These are phyloP conservation scores for Ceratina calcarata DNA, from an alignment of 1,140 invertebrate species.

Conservation along the genomic window DNA sequence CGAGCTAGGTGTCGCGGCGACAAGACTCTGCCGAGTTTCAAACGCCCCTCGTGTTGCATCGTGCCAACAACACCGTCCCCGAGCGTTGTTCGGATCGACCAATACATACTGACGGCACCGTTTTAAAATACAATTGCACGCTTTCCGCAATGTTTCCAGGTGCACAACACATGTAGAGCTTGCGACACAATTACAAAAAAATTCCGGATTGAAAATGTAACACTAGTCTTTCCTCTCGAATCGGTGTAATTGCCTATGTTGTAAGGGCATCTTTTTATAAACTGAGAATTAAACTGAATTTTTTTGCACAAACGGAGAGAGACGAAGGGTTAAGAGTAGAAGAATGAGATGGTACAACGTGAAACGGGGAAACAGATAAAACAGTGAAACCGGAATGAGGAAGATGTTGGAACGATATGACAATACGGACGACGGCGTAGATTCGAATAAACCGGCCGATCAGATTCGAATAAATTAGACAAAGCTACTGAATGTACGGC, in stretches of 20 bases:
- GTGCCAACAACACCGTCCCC: slow-evolving; percentile 13
- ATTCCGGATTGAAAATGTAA: no score
- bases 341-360: background rate
- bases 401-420: slow-evolving; percentile 21
- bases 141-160: background rate
- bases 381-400: background rate
- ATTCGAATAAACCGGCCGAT: slow-evolving; percentile 6
- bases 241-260: no score
- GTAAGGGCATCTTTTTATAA: no score
- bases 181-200: no score
- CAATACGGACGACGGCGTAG: background rate
- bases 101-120: slow-evolving; percentile 6
- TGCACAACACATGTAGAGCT: no score
- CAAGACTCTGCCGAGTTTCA: slow-evolving; percentile 49
- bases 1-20: slow-evolving; percentile 64
- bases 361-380: background rate
- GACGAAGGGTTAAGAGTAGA: no score
- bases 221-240: no score
- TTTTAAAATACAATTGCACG: slow-evolving; percentile 23
- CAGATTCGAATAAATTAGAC: slow-evolving; percentile 8
- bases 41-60: slow-evolving; percentile 42
- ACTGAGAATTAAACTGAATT: no score
- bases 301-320: no score
- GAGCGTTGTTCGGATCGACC: background rate
- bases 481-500: background rate